Evolutionary conservation across 2,113 vertebrate species (phyloP).

Genomic region (Spizaetus ornatus): DNA sequence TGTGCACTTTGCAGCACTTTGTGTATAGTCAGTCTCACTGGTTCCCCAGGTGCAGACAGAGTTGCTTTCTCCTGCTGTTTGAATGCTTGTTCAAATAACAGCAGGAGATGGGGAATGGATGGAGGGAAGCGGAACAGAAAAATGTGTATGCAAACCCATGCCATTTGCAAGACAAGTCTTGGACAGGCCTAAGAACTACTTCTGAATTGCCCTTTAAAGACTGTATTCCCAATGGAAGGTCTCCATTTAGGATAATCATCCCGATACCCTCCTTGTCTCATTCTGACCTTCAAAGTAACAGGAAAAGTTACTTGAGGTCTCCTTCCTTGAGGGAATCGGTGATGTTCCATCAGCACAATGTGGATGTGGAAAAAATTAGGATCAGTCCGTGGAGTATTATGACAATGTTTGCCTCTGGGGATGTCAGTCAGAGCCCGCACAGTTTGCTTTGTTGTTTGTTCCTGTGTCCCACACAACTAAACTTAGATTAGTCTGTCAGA

Average conservation of each 20-base stretch:
- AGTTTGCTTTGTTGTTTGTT: background rate
- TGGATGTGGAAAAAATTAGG: background rate
- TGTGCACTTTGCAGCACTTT: constrained; percentile 54
- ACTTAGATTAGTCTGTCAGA: background rate
- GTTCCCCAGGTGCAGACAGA: constrained; percentile 15
- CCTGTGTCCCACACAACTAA: background rate
- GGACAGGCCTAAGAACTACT: background rate
- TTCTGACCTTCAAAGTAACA: background rate
- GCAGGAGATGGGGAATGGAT: background rate
- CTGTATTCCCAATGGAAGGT: background rate
- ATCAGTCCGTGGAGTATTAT: background rate
- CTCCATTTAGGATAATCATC: background rate
- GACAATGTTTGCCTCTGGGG: background rate
- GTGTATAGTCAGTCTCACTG: constrained; percentile 32
- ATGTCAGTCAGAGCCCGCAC: rapidly evolving
- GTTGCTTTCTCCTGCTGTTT: background rate
- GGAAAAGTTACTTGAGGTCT: background rate
- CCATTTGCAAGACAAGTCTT: background rate
- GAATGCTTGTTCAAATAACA: background rate
- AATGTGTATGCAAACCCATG: background rate
- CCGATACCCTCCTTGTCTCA: background rate
- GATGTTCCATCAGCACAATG: background rate
- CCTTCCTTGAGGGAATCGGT: background rate
- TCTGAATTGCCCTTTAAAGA: background rate
- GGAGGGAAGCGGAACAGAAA: background rate